Base-by-base conservation (phyloP, 2,113 vertebrate genomes). In the Misgurnus anguillicaudatus region DNA sequence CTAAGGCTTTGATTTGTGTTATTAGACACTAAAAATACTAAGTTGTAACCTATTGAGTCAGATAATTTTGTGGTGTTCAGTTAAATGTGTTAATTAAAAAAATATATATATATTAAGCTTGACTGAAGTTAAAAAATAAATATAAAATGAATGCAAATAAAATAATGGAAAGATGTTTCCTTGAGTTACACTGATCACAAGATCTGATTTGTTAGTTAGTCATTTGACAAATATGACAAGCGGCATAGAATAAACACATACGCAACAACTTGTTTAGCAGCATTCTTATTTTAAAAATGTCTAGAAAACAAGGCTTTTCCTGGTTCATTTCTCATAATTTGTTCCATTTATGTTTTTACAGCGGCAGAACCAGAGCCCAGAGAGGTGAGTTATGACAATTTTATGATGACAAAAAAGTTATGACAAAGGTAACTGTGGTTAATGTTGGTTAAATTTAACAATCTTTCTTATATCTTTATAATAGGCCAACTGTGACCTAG, bases 401-500 rank as follows among this genome's bases (percentile, higher is more conserved):
- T 57, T 6, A 2, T 57, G 24, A 31, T 31, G 24, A 31, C 3
- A 31, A 31, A 31, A 3, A 31, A 31, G 24, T 55, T 58, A 17
- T 48, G 48, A n/a, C 21, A 3, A 48, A 48, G 3, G 13, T 61
- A 13, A 36, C 38, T 21, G 31, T 4, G 4, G 7, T 16, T 62
- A 79, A 60, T 31, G 13, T 60, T 17, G 16, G 16, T n/a, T 55
- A 2, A 17, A 55, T 17, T 24, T 21, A 9, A 10, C 0, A 74
- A 45, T 42, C 7, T 42, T 10, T 70, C 48, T 68, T 39, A 36
- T 60, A 16, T 45, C 36, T 60, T 21, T 42, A 39, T 24, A 48
- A 8, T 45, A 90, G 88, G 1, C 77, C 4, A 5, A 1, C 38
- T 87, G 85, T 60, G 38, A 13, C 10, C 17, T n/a, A 11, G 85